These are phyloP conservation scores for Plestiodon gilberti DNA, from an alignment of 2,113 vertebrate genomes.

Conservation along the genomic window DNA sequence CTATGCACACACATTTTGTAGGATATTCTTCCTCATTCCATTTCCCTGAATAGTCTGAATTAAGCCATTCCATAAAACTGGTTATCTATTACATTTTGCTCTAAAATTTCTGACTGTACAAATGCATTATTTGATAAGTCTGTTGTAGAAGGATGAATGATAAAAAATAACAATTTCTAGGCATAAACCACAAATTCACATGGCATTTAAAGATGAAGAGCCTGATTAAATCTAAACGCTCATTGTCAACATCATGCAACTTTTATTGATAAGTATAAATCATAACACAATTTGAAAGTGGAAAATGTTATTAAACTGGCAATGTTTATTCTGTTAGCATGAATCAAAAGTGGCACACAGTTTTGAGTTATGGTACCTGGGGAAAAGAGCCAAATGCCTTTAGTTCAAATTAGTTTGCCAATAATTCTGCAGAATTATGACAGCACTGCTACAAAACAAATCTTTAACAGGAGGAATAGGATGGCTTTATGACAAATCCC, in stretches of 20 bases:
- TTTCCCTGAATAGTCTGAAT: background rate
- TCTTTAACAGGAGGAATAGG: slow-evolving; percentile 76
- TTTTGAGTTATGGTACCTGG: slow-evolving; percentile 67
- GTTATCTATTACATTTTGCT: background rate
- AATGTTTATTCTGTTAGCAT: slow-evolving; percentile 74
- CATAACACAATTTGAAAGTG: slow-evolving; percentile 63
- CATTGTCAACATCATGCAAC: slow-evolving; percentile 51
- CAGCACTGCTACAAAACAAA: slow-evolving; percentile 73
- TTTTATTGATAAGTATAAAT: slow-evolving; percentile 73
- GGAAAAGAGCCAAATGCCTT: slow-evolving; percentile 67
- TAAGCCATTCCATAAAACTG: background rate
- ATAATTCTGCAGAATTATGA: slow-evolving; percentile 78
- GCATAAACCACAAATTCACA: slow-evolving; percentile 50
- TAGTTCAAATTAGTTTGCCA: slow-evolving; percentile 79
- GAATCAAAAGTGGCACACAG: slow-evolving; percentile 66
- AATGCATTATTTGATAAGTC: background rate
- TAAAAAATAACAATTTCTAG: background rate
- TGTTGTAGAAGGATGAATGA: background rate
- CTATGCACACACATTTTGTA: background rate
- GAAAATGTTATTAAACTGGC: slow-evolving; percentile 68
- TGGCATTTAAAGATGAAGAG: slow-evolving; percentile 53
- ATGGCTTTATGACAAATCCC: slow-evolving; percentile 72
- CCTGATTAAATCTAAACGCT: slow-evolving; percentile 70
- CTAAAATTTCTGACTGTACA: background rate
- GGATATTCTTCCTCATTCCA: background rate